A percentile compares a stretch with the other conserved stretches of the same genome.
Conservation (phyloP, 2,797 vertebrate genomes). For the Tenualosa ilisha region DNA sequence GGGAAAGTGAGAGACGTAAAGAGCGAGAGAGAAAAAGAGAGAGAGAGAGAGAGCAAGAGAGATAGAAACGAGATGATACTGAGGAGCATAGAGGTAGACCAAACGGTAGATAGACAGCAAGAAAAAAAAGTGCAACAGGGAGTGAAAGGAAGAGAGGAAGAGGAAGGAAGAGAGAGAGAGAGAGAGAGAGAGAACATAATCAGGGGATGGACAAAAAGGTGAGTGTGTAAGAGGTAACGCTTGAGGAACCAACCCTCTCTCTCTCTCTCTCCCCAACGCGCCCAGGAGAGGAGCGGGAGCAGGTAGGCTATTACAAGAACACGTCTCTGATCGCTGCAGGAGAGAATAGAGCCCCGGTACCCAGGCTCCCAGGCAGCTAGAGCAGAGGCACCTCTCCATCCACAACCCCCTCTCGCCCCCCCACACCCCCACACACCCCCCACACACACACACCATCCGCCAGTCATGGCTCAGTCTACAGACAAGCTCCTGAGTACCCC, state of each 20-base stretch:
- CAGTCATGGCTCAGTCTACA: neutral
- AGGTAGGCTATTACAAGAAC: neutral
- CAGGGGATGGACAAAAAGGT: neutral
- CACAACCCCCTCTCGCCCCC: neutral
- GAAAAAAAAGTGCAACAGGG: too few relatives aligned
- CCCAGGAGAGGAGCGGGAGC: neutral
- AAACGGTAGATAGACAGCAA: too few relatives aligned
- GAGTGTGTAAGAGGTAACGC: neutral
- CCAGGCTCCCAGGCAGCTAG: too few relatives aligned
- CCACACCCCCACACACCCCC: too few relatives aligned
- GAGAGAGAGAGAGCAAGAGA: neutral
- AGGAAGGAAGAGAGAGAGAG: too few relatives aligned
- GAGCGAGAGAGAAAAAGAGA: neutral
- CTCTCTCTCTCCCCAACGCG: too few relatives aligned
- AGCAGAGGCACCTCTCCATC: neutral
- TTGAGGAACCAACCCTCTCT: neutral
- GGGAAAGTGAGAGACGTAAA: neutral
- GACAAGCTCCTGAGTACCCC: too few relatives aligned
- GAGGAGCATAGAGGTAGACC: neutral
- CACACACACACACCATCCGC: neutral
- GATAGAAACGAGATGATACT: neutral
- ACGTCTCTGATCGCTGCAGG: neutral
- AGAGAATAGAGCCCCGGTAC: neutral
- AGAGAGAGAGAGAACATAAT: neutral
- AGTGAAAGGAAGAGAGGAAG: conserved; percentile 33